Evolutionary conservation across 2,797 vertebrate species (phyloP).

Genomic region (Tympanoctomys barrerae): DNA sequence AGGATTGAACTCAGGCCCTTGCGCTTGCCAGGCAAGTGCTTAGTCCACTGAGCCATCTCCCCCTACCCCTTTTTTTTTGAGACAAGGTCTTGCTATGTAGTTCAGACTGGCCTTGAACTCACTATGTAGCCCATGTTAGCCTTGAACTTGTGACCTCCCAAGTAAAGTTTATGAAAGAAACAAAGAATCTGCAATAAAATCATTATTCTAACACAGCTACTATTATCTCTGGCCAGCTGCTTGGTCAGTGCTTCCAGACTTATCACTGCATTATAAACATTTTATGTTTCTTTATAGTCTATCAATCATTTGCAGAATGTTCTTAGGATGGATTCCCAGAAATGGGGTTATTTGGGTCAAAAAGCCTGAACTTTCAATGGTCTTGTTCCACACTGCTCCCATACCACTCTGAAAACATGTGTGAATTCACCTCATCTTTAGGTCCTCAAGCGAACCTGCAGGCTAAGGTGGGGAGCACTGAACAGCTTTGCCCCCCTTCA

Average conservation of each 20-base stretch:
- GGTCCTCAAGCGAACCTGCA: background rate
- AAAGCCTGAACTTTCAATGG: constrained; percentile 61
- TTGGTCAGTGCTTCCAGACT: constrained; percentile 57
- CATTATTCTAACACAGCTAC: constrained; percentile 50
- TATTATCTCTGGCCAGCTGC: constrained; percentile 58
- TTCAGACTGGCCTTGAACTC: background rate
- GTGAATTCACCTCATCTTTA: constrained; percentile 14
- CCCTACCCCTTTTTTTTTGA: background rate
- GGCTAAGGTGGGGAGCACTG: background rate
- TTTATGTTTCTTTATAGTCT: constrained; percentile 63
- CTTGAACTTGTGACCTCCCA: background rate
- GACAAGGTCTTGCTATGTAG: background rate
- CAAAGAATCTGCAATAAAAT: constrained; percentile 54
- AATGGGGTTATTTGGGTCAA: constrained; percentile 68
- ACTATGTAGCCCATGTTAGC: background rate
- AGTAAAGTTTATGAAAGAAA: constrained; percentile 55
- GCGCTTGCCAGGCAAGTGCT: too few relatives aligned
- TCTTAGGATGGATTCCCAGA: constrained; percentile 78
- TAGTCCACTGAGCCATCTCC: too few relatives aligned
- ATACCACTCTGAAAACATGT: constrained; percentile 43
- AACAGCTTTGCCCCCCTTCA: background rate
- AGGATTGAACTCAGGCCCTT: too few relatives aligned
- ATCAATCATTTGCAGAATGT: constrained; percentile 72
- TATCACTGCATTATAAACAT: constrained; percentile 72
- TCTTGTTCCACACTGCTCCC: background rate